phyloP scores from a whole-genome alignment of 2,113 vertebrate species.

The Leptodactylus fuscus region DNA sequence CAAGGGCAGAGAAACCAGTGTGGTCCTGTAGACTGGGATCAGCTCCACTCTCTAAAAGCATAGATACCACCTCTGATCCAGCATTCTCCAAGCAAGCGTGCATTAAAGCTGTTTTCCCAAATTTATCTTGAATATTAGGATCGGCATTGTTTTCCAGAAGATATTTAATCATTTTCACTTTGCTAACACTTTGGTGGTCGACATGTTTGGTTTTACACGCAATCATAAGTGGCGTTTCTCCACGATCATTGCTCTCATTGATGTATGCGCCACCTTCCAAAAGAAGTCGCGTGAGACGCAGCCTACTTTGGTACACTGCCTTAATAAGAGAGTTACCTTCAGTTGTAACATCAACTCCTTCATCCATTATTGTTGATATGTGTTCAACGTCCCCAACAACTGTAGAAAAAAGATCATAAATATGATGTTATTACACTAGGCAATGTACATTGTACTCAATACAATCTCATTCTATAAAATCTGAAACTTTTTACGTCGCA shows the following conservation, averaged over 20 bases:
- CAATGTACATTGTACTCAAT: not conserved
- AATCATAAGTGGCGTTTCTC: slow-evolving; percentile 90
- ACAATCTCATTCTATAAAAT: not conserved
- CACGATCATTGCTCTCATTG: slow-evolving; percentile 91
- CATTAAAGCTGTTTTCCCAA: slow-evolving; percentile 89
- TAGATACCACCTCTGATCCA: slow-evolving; percentile 81
- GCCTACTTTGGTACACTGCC: slow-evolving; percentile 85
- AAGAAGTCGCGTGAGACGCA: slow-evolving; percentile 87
- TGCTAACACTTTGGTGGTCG: slow-evolving; percentile 85
- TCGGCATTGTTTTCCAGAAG: slow-evolving; percentile 90
- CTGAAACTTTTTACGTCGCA: not conserved
- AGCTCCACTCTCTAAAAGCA: slow-evolving; percentile 81
- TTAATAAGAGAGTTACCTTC: slow-evolving; percentile 89
- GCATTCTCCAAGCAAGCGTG: slow-evolving; percentile 85
- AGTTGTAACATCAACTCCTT: slow-evolving; percentile 73
- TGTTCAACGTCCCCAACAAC: slow-evolving; percentile 32
- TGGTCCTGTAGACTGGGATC: slow-evolving; percentile 91
- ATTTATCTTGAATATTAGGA: slow-evolving; percentile 93
- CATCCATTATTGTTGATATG: slow-evolving; percentile 70
- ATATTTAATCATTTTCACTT: slow-evolving; percentile 89
- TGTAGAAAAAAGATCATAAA: slow-evolving; percentile 2
- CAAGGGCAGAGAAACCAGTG: slow-evolving; percentile 80
- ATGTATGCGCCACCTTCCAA: slow-evolving; percentile 90
- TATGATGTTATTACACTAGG: not conserved
- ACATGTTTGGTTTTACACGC: slow-evolving; percentile 83